phyloP scores from a whole-genome alignment of 2,797 vertebrate genomes.

The Acipenser oxyrinchus region DNA sequence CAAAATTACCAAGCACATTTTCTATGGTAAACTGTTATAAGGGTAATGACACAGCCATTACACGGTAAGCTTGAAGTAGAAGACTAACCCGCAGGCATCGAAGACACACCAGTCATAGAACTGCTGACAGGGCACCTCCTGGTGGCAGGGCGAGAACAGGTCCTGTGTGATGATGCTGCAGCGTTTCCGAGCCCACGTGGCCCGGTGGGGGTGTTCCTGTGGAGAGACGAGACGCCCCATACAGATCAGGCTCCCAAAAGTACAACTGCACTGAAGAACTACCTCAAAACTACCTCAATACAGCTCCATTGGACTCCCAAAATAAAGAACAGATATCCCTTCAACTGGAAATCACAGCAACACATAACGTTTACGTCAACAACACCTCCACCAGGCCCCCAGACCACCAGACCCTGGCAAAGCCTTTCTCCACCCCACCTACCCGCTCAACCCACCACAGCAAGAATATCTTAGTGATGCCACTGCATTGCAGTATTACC shows the following conservation, averaged over 20 bases:
- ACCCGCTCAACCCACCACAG: too few species aligned
- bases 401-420: too few species aligned
- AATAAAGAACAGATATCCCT: too few species aligned
- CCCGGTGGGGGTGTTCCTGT: conserved; percentile 65
- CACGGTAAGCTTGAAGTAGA: background rate
- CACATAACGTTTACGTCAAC: too few species aligned
- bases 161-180: conserved; percentile 64
- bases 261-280: background rate
- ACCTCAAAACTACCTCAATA: background rate
- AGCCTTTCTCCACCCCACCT: too few species aligned
- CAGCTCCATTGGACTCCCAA: background rate
- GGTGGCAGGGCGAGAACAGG: conserved; percentile 65
- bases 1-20: too few species aligned
- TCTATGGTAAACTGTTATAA: too few species aligned
- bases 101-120: conserved; percentile 84
- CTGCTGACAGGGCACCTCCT: conserved; percentile 68
- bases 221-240: background rate
- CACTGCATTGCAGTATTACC: too few species aligned
- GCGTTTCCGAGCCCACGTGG: conserved; percentile 67
- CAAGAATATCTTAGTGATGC: too few species aligned
- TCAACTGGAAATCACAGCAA: too few species aligned
- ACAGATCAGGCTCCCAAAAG: background rate
- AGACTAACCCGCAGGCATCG: conserved; percentile 78
- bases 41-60: background rate
- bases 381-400: too few species aligned